phyloP scores from a whole-genome alignment of 2,797 vertebrate genomes.

The Sciurus carolinensis region DNA sequence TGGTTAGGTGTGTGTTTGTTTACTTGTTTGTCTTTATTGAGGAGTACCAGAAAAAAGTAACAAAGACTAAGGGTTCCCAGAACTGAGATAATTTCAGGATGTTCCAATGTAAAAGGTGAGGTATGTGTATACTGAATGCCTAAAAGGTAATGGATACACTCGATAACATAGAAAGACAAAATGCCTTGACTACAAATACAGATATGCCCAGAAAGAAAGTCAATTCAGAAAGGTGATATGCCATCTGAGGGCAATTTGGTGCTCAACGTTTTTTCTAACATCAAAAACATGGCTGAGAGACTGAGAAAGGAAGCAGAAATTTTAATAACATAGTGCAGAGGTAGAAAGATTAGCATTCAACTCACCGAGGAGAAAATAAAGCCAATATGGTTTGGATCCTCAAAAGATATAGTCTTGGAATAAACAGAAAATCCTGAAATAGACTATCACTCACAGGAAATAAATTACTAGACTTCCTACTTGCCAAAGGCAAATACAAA shows the following conservation, averaged over 20 bases:
- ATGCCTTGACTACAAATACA: background rate
- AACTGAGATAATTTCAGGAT: slow-evolving; percentile 24
- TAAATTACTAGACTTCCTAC: background rate
- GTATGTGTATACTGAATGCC: background rate
- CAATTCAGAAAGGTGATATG: background rate
- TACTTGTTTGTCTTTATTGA: slow-evolving; percentile 8
- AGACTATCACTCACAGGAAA: background rate
- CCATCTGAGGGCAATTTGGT: background rate
- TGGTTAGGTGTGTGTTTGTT: background rate
- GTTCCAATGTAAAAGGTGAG: background rate
- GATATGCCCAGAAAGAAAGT: background rate
- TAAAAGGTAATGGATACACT: background rate
- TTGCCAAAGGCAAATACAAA: slow-evolving; percentile 12
- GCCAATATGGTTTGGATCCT: background rate
- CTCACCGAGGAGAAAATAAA: background rate
- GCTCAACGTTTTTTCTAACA: background rate
- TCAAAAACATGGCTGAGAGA: background rate
- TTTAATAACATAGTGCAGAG: background rate
- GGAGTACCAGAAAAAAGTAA: background rate
- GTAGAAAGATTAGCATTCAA: slow-evolving; percentile 13
- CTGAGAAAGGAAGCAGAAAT: background rate
- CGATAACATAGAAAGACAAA: slow-evolving; percentile 7
- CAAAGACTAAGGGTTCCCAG: background rate
- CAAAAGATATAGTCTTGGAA: background rate
- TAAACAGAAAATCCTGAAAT: background rate